Base-by-base conservation (phyloP, 1,140 invertebrate genomes). In the Condylostylus longicornis region DNA sequence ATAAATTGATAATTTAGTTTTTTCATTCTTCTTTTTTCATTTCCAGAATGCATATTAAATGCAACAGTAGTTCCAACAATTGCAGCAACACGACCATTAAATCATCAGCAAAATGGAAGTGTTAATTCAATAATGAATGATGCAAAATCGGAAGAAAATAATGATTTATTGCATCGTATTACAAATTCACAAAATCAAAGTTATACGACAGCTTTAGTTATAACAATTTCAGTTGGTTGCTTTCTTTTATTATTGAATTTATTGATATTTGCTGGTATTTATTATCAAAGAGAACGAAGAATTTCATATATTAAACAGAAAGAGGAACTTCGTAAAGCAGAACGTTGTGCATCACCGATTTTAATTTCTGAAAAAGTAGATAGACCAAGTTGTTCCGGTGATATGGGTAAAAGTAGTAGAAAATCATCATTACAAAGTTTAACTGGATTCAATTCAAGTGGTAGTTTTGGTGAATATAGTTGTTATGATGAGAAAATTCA, bases 241-340 rank as follows among this genome's bases (percentile, higher is more conserved):
- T 83, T 84, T 40, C 65, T 85, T 6, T 67, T 97, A 4, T 69
- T 95, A 7, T 69, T 96, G 2, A 96, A 97, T 58, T 75, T 94
- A 6, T 68, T 95, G 1, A 90, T 96, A 34, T 94, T 95, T 51
- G 87, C 86, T 22, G 88, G 86, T 20, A 88, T 95, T 27, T 94
- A 91, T 53, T 87, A 91, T 51, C 85, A 93, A 54, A 71, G 86
- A 7, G 81, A 86, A 46, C 70, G 79, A 48, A 60, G 70, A 35
- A 59, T 67, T 32, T 63, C 63, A 19, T 64, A 65, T 9, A 72
- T 75, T 23, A 77, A 79, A 49, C 79, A 75, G 44, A 79, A 79
- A 50, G 79, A 82, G 46, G 78, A 82, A 47, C 47, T 79, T 20
- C 67, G 19, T 78, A 79, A 10, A 52, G 73, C 70, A 25, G 78